phyloP scores from a whole-genome alignment of 2,113 vertebrate species.

The Myxocyprinus asiaticus region DNA sequence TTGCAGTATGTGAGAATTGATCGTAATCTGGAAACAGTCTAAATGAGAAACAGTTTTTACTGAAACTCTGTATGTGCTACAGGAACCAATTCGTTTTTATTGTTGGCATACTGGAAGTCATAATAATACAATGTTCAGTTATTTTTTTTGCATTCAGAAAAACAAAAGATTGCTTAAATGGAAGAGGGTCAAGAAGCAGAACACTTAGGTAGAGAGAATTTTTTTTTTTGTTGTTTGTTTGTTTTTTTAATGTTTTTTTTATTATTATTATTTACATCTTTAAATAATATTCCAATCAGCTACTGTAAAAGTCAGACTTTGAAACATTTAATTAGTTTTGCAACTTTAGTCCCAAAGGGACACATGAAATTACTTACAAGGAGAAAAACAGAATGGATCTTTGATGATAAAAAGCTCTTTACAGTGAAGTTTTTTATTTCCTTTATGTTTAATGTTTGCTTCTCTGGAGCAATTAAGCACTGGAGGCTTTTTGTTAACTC shows the following conservation, averaged over 20 bases:
- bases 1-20: not conserved
- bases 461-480: conserved; percentile 17
- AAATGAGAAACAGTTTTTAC: not conserved
- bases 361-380: conserved; percentile 5
- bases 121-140: conserved; percentile 5
- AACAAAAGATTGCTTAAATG: not conserved
- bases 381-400: not conserved
- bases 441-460: conserved; percentile 25
- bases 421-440: conserved; percentile 29
- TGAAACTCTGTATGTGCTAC: conserved; percentile 3
- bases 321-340: conserved; percentile 37
- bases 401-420: conserved; percentile 24
- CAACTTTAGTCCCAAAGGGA: conserved; percentile 26
- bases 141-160: not conserved
- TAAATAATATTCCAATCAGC: conserved; percentile 36
- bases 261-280: not conserved
- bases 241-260: too few species aligned
- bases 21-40: not conserved
- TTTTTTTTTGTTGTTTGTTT: too few species aligned
- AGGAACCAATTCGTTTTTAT: not conserved
- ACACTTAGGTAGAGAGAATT: not conserved
- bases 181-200: not conserved
- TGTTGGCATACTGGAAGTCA: not conserved
- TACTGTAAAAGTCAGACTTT: conserved; percentile 32
- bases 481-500: not conserved